Base-by-base conservation (phyloP, 2,113 vertebrate genomes). In the Coryphaenoides rupestris region DNA sequence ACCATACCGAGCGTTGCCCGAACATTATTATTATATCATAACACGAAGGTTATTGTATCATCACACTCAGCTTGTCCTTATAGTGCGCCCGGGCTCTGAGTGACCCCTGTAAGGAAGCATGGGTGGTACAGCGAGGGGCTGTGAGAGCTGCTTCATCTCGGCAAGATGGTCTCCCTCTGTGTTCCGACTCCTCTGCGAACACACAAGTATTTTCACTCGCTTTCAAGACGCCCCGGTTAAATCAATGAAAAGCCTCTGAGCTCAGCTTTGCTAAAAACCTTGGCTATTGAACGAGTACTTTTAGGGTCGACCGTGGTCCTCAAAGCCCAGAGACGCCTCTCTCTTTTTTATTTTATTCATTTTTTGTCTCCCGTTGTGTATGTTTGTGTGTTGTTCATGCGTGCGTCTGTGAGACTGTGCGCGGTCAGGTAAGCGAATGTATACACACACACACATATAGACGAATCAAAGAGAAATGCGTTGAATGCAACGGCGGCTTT, bases 181-280 rank as follows among this genome's bases (percentile, higher is more conserved):
- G 26, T 55, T 15, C 62, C 28, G 49, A 54, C 28, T 24, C 46
- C n/a, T 19, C 16, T 68, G 63, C 74, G n/a, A n/a, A n/a, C n/a
- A 72, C 71, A 74, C 68, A 72, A 73, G 69, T 65, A 65, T 74
- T 68, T 72, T 23, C 67, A 57, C 40, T 64, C 68, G 63, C 68
- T 79, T 78, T 79, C 59, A 81, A 74, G 70, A 76, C 49, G 69
- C 45, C 2, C 58, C 67, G 69, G 74, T 55, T 62, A 47, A 63
- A 81, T 84, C 82, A 67, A 84, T 84, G 63, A 69, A 72, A 62
- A 81, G 61, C 70, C 76, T 81, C 46, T 84, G 79, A 84, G 76
- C 68, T 1, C 0, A 21, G 62, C 63, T 63, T 65, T 55, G 60
- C 72, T 68, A 59, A 65, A 46, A 78, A 78, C 73, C 63, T 65